Percentiles rank a stretch among this genome's conserved stretches.
These are phyloP conservation scores for Ophion slaviceki DNA, from an alignment of 2,888 invertebrate species.

Conservation along the genomic window DNA sequence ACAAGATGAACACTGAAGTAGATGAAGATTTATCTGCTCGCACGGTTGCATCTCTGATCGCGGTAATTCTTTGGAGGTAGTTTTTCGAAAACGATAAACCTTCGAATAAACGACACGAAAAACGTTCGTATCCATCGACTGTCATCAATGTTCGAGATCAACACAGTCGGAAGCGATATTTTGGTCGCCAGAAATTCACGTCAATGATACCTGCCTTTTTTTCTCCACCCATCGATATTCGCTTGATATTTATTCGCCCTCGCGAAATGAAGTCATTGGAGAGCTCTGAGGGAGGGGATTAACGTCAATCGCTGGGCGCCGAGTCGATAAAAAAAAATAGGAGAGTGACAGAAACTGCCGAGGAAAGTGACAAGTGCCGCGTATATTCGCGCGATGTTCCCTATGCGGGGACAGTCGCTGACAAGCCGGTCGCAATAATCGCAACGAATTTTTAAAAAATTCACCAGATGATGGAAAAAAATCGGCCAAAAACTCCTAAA, in stretches of 20 bases:
- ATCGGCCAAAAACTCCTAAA: neutral
- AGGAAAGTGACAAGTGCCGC: slow-evolving; percentile 16
- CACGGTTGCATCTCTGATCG: too few species aligned
- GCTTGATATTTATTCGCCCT: neutral
- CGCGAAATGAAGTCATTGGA: slow-evolving; percentile 22
- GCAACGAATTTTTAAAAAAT: too few species aligned
- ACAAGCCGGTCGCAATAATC: slow-evolving; percentile 33
- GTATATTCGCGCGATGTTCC: slow-evolving; percentile 26
- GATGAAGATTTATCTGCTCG: too few species aligned
- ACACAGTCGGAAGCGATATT: neutral
- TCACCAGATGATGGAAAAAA: neutral
- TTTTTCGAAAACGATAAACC: too few species aligned
- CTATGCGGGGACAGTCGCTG: slow-evolving; percentile 60
- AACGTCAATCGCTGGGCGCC: slow-evolving; percentile 20
- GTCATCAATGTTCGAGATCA: slow-evolving; percentile 4
- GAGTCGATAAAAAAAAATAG: slow-evolving; percentile 12
- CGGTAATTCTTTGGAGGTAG: too few species aligned
- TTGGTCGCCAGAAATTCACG: slow-evolving; percentile 31
- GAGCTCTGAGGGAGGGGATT: slow-evolving; percentile 11
- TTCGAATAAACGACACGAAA: neutral
- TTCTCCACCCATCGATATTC: slow-evolving; percentile 9
- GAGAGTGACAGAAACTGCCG: slow-evolving; percentile 7
- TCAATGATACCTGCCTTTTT: slow-evolving; percentile 1
- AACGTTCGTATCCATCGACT: neutral
- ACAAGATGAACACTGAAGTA: too few species aligned